phyloP scores from a whole-genome alignment of 2,888 invertebrate species.

The Mesoligia furuncula region DNA sequence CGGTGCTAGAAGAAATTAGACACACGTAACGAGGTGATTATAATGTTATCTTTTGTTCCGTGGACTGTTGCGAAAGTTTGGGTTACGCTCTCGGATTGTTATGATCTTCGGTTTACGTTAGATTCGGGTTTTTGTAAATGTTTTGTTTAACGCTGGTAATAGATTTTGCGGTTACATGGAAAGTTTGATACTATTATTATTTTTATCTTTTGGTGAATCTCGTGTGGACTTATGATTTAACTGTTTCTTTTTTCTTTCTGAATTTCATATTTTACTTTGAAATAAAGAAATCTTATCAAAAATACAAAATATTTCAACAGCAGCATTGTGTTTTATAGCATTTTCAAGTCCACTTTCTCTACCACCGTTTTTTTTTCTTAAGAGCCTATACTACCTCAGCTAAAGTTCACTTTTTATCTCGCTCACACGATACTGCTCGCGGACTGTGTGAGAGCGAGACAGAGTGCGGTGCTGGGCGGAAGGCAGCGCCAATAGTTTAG shows the following conservation, averaged over 20 bases:
- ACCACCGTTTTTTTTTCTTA: background rate
- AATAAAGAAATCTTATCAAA: background rate
- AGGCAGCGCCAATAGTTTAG: too few relatives aligned
- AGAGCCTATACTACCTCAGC: too few relatives aligned
- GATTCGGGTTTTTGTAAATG: constrained; percentile 34
- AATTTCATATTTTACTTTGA: background rate
- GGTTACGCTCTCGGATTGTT: constrained; percentile 46
- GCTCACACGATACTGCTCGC: too few relatives aligned
- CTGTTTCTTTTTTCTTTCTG: background rate
- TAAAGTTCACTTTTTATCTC: too few relatives aligned
- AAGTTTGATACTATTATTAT: constrained; percentile 5
- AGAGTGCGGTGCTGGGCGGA: too few relatives aligned
- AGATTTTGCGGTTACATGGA: constrained; percentile 22
- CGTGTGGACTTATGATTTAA: background rate
- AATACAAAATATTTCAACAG: background rate
- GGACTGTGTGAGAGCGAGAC: too few relatives aligned
- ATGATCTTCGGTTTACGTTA: constrained; percentile 48
- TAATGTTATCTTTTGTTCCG: constrained; percentile 64
- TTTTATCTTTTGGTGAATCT: constrained; percentile 15
- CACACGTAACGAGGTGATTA: constrained; percentile 56
- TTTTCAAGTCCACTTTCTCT: background rate
- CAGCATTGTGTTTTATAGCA: background rate
- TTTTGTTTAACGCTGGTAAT: constrained; percentile 24
- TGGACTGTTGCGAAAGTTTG: constrained; percentile 53
- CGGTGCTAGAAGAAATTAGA: constrained; percentile 60